A percentile compares a stretch with the other conserved stretches of the same genome.
phyloP scores from a whole-genome alignment of 2,797 vertebrate genomes.

The Rousettus madagascariensis region DNA sequence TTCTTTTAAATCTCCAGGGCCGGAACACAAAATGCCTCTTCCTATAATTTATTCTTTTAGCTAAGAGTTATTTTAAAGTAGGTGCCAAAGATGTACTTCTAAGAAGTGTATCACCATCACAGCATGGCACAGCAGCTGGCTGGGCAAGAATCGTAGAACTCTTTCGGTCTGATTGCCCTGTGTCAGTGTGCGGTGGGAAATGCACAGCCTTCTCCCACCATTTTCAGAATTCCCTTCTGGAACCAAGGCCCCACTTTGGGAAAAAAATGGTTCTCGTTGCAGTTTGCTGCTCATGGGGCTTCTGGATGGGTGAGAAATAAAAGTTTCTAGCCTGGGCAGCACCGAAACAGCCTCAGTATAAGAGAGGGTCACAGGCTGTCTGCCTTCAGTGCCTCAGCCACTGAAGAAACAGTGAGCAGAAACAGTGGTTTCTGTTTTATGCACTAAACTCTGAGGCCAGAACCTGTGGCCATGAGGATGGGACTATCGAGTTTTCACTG shows the following conservation, averaged over 20 bases:
- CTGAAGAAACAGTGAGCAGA: background rate
- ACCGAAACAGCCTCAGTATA: background rate
- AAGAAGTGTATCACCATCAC: background rate
- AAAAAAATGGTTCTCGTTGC: background rate
- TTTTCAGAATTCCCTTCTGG: constrained; percentile 10
- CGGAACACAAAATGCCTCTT: background rate
- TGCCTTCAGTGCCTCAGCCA: no score
- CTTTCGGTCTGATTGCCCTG: background rate
- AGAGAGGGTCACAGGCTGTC: background rate
- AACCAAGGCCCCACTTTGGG: background rate
- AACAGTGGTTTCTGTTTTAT: background rate
- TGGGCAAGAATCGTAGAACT: background rate
- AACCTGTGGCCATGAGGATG: background rate
- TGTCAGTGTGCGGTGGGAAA: background rate
- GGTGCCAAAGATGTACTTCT: background rate
- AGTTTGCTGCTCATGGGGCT: background rate
- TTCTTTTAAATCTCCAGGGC: constrained; percentile 40
- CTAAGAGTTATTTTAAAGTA: constrained; percentile 12
- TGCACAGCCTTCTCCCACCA: background rate
- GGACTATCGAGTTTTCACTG: background rate
- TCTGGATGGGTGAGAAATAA: background rate
- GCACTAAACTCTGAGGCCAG: background rate
- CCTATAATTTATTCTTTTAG: background rate
- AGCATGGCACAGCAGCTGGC: background rate
- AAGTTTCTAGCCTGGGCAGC: background rate